phyloP scores from a whole-genome alignment of 2,797 vertebrate genomes.

The Trachurus trachurus region DNA sequence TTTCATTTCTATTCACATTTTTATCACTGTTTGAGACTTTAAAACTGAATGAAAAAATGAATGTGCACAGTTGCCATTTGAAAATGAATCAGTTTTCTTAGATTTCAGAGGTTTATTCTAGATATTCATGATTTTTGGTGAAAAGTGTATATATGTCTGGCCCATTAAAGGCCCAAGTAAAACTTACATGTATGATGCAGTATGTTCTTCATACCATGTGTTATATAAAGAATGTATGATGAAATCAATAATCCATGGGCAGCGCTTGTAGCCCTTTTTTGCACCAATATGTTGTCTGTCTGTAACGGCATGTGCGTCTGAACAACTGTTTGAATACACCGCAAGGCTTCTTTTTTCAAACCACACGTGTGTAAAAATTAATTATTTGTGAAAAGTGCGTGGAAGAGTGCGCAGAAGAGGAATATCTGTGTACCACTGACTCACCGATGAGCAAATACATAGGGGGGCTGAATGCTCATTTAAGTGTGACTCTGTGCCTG shows the following conservation, averaged over 20 bases:
- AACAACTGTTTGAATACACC: constrained; percentile 39
- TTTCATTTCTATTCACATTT: neutral
- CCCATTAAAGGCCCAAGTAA: constrained; percentile 22
- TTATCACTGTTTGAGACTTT: neutral
- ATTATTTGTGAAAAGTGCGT: constrained; percentile 47
- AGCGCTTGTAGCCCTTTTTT: constrained; percentile 49
- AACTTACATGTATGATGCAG: constrained; percentile 30
- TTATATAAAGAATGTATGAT: constrained; percentile 76
- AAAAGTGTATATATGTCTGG: neutral
- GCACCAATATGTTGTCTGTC: constrained; percentile 34
- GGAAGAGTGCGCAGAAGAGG: neutral
- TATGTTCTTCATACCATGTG: constrained; percentile 55
- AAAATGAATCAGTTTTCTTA: neutral
- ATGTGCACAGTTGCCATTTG: neutral
- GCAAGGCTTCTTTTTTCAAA: constrained; percentile 18
- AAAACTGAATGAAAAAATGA: neutral
- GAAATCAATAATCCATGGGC: constrained; percentile 77
- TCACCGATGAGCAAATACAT: constrained; percentile 12
- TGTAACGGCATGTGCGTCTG: constrained; percentile 15
- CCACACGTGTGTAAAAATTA: constrained; percentile 37
- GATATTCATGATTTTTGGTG: neutral
- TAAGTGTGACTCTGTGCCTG: constrained; percentile 53
- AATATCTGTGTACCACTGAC: constrained; percentile 33
- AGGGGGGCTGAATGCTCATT: constrained; percentile 59
- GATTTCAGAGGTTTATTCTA: neutral